These are phyloP conservation scores for Scyliorhinus canicula DNA, from an alignment of 2,797 vertebrate species.

Conservation along the genomic window DNA sequence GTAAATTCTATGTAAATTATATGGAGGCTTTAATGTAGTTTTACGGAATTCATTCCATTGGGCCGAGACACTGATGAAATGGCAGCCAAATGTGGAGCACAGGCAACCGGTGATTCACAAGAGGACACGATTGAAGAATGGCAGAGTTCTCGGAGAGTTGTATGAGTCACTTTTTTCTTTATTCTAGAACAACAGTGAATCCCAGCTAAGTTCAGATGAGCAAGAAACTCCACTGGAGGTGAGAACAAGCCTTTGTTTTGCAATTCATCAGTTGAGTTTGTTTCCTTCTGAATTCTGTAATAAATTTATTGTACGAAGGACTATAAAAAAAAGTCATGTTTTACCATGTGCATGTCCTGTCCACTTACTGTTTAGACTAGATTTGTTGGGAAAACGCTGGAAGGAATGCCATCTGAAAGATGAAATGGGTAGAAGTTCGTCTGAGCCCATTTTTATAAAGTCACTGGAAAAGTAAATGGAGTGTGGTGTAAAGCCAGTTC, in stretches of 20 bases:
- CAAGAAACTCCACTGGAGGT: neutral
- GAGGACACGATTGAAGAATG: neutral
- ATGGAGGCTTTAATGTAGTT: neutral
- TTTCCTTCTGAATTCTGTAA: neutral
- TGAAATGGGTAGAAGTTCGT: neutral
- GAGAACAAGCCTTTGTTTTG: neutral
- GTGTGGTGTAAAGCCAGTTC: neutral
- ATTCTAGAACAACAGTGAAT: neutral
- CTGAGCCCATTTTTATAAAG: neutral
- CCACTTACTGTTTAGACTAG: neutral
- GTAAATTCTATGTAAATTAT: too few relatives aligned
- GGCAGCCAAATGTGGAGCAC: neutral
- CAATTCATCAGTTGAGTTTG: neutral
- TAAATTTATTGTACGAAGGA: neutral
- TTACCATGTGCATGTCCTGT: neutral
- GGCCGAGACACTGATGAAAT: neutral
- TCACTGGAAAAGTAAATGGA: neutral
- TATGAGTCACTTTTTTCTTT: neutral
- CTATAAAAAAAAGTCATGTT: neutral
- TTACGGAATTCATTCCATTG: neutral
- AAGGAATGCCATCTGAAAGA: neutral
- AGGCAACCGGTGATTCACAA: neutral
- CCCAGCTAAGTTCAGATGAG: conserved; percentile 5
- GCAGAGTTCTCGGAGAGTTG: neutral
- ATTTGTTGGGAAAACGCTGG: neutral